Percentiles rank a stretch among this genome's conserved stretches.
phyloP scores from a whole-genome alignment of 2,113 vertebrate genomes.

The Gyps fulvus region DNA sequence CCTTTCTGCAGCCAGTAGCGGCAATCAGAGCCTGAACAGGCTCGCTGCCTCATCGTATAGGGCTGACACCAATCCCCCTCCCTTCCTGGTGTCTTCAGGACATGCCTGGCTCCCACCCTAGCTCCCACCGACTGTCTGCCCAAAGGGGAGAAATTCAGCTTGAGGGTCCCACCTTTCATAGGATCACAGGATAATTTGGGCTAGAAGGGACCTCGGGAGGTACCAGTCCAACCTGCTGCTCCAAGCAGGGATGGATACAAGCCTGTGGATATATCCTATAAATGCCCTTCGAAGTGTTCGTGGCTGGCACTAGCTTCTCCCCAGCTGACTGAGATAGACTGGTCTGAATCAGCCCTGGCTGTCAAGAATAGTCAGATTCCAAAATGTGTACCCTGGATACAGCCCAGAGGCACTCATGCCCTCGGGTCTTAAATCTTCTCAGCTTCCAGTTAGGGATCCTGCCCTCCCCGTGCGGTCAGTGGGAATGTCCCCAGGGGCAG shows the following conservation, averaged over 20 bases:
- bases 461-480: not conserved
- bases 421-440: not conserved
- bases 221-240: not conserved
- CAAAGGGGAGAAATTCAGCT: not conserved
- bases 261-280: not conserved
- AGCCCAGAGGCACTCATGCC: not conserved
- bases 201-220: not conserved
- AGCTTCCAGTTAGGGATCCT: not conserved
- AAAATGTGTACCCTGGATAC: not conserved
- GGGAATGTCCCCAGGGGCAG: not conserved
- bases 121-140: fast-evolving
- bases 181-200: not conserved
- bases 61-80: not conserved
- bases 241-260: not conserved
- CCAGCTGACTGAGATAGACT: not conserved
- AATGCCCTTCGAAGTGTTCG: not conserved
- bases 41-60: not conserved
- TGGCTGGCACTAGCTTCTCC: not conserved
- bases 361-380: not conserved
- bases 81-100: not conserved
- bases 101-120: not conserved
- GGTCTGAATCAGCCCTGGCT: not conserved
- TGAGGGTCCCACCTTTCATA: not conserved
- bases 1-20: not conserved
- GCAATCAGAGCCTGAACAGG: not conserved